phyloP scores from a whole-genome alignment of 2,113 vertebrate species.

The Pongo pygmaeus region DNA sequence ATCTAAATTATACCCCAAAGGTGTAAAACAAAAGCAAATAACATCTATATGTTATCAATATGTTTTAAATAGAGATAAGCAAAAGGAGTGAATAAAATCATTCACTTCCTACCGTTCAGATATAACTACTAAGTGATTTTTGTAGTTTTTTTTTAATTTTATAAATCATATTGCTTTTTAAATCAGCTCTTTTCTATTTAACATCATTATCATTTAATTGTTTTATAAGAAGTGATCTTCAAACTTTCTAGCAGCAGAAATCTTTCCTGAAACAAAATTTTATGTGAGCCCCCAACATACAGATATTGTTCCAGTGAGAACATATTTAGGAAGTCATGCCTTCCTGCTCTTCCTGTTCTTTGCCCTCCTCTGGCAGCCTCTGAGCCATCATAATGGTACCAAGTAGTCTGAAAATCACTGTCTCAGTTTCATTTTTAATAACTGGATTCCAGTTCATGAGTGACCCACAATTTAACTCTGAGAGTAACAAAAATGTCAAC shows the following conservation, averaged over 20 bases:
- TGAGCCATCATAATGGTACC: not conserved
- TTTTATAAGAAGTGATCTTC: not conserved
- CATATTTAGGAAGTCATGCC: not conserved
- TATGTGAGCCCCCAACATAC: not conserved
- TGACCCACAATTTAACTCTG: not conserved
- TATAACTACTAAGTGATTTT: not conserved
- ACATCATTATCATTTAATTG: conserved; percentile 4
- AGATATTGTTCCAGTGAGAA: not conserved
- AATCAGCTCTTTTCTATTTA: conserved; percentile 19
- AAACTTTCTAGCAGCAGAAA: not conserved
- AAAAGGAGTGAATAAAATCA: not conserved
- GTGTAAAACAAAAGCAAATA: not conserved
- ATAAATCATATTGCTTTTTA: conserved; percentile 9
- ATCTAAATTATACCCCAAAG: conserved; percentile 16
- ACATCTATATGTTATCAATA: not conserved
- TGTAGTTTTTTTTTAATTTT: not conserved
- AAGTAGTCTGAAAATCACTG: not conserved
- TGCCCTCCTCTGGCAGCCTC: not conserved
- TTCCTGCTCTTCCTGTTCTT: not conserved
- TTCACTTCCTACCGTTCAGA: not conserved
- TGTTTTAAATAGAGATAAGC: conserved; percentile 23
- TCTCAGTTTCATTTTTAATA: not conserved
- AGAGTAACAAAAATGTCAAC: not conserved
- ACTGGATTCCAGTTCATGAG: not conserved
- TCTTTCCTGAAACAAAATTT: not conserved